Evolutionary conservation across 2,113 vertebrate genomes (phyloP).

Genomic region (Glareola pratincola): DNA sequence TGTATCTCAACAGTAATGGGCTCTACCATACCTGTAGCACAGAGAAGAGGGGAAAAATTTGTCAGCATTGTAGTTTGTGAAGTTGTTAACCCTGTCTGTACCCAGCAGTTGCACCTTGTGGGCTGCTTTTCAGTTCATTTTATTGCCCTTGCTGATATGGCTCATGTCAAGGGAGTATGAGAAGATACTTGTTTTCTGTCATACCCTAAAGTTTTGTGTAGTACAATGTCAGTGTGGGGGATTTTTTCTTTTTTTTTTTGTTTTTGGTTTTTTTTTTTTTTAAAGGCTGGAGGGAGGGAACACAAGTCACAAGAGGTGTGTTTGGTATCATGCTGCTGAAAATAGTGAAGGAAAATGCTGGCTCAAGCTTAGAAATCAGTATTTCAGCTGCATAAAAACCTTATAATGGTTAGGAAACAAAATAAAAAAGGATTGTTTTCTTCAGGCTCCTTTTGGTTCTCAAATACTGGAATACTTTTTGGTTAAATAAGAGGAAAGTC

Average conservation of each 20-base stretch:
- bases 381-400: neutral
- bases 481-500: neutral
- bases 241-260: neutral
- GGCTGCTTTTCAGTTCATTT: neutral
- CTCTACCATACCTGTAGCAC: neutral
- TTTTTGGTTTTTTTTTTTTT: no score
- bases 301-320: neutral
- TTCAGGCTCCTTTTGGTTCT: neutral
- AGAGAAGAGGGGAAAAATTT: neutral
- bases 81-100: neutral
- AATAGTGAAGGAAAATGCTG: neutral
- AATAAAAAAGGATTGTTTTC: neutral
- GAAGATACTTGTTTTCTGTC: neutral
- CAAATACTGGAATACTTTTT: neutral
- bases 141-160: neutral
- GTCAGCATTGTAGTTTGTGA: neutral
- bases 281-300: no score
- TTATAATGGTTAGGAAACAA: neutral
- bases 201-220: neutral
- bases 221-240: neutral
- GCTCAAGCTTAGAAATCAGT: neutral
- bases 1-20: neutral
- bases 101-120: neutral
- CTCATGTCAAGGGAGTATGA: neutral
- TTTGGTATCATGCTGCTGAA: neutral